phyloP scores from a whole-genome alignment of 2,113 vertebrate species.

The Fulmarus glacialis region DNA sequence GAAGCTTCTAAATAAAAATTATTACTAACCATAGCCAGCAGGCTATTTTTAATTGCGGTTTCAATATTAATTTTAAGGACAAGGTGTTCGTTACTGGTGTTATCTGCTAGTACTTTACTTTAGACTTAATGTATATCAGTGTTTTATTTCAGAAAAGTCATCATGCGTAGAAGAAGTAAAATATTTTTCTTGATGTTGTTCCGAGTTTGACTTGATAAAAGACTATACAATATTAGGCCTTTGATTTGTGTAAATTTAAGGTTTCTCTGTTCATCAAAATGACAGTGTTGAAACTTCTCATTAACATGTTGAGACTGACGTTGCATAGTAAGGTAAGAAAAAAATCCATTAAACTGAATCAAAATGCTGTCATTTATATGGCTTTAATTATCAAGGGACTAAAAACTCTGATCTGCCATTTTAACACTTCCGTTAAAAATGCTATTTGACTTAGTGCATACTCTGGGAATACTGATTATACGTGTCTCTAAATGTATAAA shows the following conservation, averaged over 20 bases:
- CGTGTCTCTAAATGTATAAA: neutral
- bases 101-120: neutral
- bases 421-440: neutral
- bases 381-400: conserved; percentile 19
- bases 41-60: neutral
- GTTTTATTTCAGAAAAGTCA: neutral
- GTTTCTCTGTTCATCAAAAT: conserved; percentile 27
- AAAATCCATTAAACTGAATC: conserved; percentile 16
- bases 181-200: neutral
- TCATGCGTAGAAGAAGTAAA: neutral
- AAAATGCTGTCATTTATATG: conserved; percentile 40
- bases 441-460: neutral
- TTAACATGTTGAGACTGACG: conserved; percentile 38
- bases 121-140: neutral
- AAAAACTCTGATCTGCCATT: neutral
- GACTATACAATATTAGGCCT: neutral
- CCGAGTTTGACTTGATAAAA: neutral
- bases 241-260: neutral
- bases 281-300: conserved; percentile 41
- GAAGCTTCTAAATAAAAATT: neutral
- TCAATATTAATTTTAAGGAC: neutral
- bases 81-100: neutral
- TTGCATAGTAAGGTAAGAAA: neutral
- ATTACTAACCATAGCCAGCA: neutral
- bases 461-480: neutral